Conservation (phyloP, 30 jellyfish, hydroid and myxozoan genomes). For the Catostylus mosaicus region DNA sequence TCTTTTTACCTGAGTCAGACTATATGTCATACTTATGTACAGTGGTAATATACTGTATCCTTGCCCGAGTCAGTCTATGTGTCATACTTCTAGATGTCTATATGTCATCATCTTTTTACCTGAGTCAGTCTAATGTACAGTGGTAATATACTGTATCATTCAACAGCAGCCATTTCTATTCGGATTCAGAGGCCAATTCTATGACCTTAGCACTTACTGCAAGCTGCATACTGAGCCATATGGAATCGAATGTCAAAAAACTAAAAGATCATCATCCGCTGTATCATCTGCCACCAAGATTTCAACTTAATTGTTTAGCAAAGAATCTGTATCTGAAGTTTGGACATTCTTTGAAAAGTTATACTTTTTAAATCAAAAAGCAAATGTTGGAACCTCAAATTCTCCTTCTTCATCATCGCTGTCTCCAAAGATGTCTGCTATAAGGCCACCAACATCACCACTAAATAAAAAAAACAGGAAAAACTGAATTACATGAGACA, state of each 20-base stretch:
- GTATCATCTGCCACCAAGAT: background rate
- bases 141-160: no score
- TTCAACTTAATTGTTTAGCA: background rate
- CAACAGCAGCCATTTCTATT: no score
- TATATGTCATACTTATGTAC: no score
- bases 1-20: no score
- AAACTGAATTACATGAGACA: background rate
- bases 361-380: background rate
- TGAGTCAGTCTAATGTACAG: no score
- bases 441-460: slow-evolving; percentile 95
- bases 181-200: no score
- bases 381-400: slow-evolving; percentile 74
- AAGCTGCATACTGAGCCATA: background rate
- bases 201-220: no score
- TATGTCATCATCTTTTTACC: no score
- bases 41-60: no score
- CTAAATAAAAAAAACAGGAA: slow-evolving; percentile 4
- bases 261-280: background rate
- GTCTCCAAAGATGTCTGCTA: slow-evolving; percentile 98
- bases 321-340: background rate
- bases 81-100: no score
- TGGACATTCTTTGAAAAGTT: background rate
- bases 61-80: no score
- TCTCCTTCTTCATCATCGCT: slow-evolving; percentile 96
- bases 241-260: no score